Conservation (phyloP, 2,888 invertebrate species). For the Aphodius granarius region DNA sequence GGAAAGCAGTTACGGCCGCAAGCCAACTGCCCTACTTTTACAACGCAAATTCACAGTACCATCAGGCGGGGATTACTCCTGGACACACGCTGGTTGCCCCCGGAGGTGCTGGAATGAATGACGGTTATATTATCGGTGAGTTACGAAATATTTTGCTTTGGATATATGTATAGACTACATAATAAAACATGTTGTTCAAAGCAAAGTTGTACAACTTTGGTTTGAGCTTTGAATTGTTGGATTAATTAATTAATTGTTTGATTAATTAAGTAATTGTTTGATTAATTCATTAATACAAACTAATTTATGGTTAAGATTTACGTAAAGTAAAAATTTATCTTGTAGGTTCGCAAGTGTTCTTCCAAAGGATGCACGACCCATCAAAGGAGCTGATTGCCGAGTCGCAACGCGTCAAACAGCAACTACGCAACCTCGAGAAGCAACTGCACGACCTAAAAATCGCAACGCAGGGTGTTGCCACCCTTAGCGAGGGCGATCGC, state of each 20-base stretch:
- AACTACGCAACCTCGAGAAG: conserved; percentile 62
- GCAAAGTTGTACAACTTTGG: background rate
- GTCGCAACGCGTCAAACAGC: conserved; percentile 63
- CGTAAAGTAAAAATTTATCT: no score
- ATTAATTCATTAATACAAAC: no score
- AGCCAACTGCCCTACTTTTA: conserved; percentile 56
- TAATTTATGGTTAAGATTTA: no score
- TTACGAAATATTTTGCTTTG: no score
- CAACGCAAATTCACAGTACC: conserved; percentile 44
- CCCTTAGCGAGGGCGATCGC: conserved; percentile 59
- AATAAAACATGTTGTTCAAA: no score
- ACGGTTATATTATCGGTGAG: conserved; percentile 55
- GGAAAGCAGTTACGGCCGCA: conserved; percentile 57
- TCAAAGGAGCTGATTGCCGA: conserved; percentile 57
- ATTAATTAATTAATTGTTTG: no score
- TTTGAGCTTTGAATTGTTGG: no score
- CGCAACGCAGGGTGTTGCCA: conserved; percentile 57
- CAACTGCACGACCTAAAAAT: conserved; percentile 64
- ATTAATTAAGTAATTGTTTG: no score
- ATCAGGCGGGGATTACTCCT: conserved; percentile 43
- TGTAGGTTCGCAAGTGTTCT: conserved; percentile 45
- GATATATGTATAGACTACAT: no score
- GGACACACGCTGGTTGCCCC: conserved; percentile 43
- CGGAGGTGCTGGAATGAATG: conserved; percentile 48
- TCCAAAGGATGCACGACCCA: conserved; percentile 50